These are phyloP conservation scores for Catamblyrhynchus diadema DNA, from an alignment of 2,797 vertebrate genomes.

Conservation along the genomic window DNA sequence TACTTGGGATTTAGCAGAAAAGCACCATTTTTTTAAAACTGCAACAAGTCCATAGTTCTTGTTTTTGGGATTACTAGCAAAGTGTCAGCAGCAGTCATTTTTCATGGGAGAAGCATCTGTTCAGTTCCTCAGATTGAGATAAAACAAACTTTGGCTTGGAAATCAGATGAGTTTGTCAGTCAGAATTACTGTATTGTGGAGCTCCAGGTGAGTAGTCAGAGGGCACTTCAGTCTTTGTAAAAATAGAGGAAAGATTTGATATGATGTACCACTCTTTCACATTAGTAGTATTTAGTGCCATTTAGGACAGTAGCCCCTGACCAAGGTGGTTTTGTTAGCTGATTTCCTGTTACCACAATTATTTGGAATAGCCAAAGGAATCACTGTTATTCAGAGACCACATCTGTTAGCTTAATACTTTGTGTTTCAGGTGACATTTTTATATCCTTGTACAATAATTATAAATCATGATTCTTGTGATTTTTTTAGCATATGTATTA, in stretches of 20 bases:
- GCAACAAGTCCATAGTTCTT: neutral
- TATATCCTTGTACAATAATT: neutral
- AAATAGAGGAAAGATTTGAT: neutral
- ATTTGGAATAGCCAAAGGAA: neutral
- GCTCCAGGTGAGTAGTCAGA: neutral
- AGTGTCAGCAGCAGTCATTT: conserved; percentile 15
- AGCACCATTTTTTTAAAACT: neutral
- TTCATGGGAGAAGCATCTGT: neutral
- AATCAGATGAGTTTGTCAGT: neutral
- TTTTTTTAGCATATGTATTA: neutral
- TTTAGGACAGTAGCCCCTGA: neutral
- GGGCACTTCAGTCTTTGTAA: neutral
- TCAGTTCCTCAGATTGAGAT: conserved; percentile 3
- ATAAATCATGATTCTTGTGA: neutral
- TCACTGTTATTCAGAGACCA: neutral
- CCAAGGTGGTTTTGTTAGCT: neutral
- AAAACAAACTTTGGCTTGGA: conserved; percentile 4
- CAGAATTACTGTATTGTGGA: neutral
- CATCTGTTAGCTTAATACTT: neutral
- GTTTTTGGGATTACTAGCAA: neutral
- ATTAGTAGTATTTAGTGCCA: neutral
- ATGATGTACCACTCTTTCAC: neutral
- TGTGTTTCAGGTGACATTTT: conserved; percentile 32
- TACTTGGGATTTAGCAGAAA: neutral
- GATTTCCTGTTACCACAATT: neutral